These are phyloP conservation scores for Oryzias javanicus DNA, from an alignment of 2,113 vertebrate genomes.

Conservation along the genomic window DNA sequence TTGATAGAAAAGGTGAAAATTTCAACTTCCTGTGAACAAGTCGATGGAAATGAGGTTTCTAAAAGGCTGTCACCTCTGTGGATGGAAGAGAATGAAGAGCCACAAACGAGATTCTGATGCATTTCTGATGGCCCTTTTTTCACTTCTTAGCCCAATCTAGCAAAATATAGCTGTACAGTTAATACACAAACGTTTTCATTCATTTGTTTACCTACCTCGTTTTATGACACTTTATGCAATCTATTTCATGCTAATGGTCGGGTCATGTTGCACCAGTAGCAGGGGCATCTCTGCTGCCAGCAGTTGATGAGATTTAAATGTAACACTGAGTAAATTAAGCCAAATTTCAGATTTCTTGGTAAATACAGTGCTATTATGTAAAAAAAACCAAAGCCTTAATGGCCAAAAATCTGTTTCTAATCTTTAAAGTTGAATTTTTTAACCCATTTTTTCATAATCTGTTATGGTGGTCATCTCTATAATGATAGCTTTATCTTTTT, in stretches of 20 bases:
- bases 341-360: conserved; percentile 33
- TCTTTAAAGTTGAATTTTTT: too few species aligned
- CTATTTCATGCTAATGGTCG: conserved; percentile 61
- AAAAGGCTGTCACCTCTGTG: conserved; percentile 61
- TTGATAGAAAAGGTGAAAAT: conserved; percentile 47
- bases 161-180: conserved; percentile 23
- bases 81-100: conserved; percentile 36
- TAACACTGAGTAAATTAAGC: conserved; percentile 29
- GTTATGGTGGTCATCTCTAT: too few species aligned
- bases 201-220: conserved; percentile 42
- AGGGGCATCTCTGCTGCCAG: conserved; percentile 25
- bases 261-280: conserved; percentile 32
- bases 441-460: too few species aligned
- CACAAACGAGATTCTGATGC: conserved; percentile 72
- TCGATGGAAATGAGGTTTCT: conserved; percentile 61
- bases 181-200: neutral
- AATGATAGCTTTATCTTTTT: too few species aligned
- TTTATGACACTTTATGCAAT: conserved; percentile 40
- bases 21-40: conserved; percentile 47
- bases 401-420: too few species aligned
- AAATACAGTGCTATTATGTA: conserved; percentile 7
- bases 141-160: conserved; percentile 69
- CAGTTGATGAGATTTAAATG: conserved; percentile 33
- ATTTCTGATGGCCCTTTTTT: conserved; percentile 66
- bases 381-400: neutral